Evolutionary conservation across 2,797 vertebrate species (phyloP).

Genomic region (Salmo trutta): DNA sequence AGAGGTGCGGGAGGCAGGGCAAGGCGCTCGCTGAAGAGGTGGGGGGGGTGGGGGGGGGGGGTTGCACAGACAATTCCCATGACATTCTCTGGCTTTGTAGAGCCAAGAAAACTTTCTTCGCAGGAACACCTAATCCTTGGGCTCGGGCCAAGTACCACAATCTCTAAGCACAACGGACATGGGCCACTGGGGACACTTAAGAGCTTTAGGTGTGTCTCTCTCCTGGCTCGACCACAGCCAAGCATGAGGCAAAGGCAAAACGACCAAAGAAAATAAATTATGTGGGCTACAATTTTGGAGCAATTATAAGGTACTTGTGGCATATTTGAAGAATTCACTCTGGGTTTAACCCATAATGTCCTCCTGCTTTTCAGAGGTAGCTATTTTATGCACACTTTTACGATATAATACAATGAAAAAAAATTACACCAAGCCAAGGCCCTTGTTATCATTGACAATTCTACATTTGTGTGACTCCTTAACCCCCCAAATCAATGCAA

Average conservation of each 20-base stretch:
- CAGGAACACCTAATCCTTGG: constrained; percentile 88
- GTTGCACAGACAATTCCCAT: constrained; percentile 78
- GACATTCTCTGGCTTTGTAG: constrained; percentile 76
- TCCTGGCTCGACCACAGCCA: constrained; percentile 76
- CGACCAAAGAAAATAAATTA: constrained; percentile 87
- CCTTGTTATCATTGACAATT: constrained; percentile 8
- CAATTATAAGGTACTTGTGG: constrained; percentile 80
- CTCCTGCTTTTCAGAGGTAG: constrained; percentile 7
- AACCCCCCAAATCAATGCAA: constrained; percentile 16
- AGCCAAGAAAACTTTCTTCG: constrained; percentile 78
- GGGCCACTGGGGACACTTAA: constrained; percentile 79
- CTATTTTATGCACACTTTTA: not conserved
- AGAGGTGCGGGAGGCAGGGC: constrained; percentile 44
- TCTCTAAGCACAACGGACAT: constrained; percentile 76
- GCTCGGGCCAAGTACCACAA: constrained; percentile 80
- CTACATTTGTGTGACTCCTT: constrained; percentile 2
- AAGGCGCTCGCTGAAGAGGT: constrained; percentile 16
- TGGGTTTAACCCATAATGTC: constrained; percentile 72
- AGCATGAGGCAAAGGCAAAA: constrained; percentile 80
- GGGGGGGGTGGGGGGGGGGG: constrained; percentile 59
- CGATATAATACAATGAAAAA: not conserved
- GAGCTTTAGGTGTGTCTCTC: constrained; percentile 86
- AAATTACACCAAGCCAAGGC: constrained; percentile 10
- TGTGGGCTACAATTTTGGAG: constrained; percentile 77
- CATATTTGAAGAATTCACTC: constrained; percentile 69